Base-by-base conservation (phyloP, 1,140 invertebrate genomes). In the Thaumatotibia leucotreta region DNA sequence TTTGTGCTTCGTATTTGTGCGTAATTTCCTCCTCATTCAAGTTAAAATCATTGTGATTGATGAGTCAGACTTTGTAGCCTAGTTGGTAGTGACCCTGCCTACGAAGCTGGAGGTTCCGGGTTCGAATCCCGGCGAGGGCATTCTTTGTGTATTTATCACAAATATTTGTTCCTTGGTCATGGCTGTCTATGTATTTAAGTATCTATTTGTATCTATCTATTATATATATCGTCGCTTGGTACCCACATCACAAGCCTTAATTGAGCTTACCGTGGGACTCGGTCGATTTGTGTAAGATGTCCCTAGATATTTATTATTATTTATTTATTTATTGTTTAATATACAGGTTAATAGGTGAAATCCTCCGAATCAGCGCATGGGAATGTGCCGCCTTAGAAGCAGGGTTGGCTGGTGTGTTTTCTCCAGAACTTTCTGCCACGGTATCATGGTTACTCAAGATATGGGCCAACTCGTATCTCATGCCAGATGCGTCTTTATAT, bases 361-460 rank as follows among this genome's bases (percentile, higher is more conserved):
- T 88, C 3, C 69, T 90, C 0, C 84, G 86, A 8, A 88, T 89
- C 27, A 89, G 84, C 33, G 71, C 79, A 2, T 88, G 82, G 75
- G 69, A 92, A 91, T 77, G 83, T 76, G 68, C 92, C 74, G 68
- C 78, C 88, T 58, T 93, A 89, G 82, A 89, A 91, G 74, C 88
- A 91, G 73, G 93, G 73, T 64, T 93, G 80, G 62, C 91, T 82
- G 29, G 87, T 76, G 76, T 92, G 80, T 80, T 97, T 14, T 97
- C 96, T 89, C 97, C 97, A 0, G 95, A 97, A 89, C 93, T 98
- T 0, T 94, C 94, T 4, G 94, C 93, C 32, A 95, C 94, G 0
- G 90, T 96, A 22, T 94, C 96, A 64, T 98, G 96, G 96, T 96
- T 97, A 73, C 89, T 98, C 4, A 93, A 94, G 61, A 93, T 94